Conservation (phyloP, 2,113 vertebrate genomes). For the Calyptomena viridis region DNA sequence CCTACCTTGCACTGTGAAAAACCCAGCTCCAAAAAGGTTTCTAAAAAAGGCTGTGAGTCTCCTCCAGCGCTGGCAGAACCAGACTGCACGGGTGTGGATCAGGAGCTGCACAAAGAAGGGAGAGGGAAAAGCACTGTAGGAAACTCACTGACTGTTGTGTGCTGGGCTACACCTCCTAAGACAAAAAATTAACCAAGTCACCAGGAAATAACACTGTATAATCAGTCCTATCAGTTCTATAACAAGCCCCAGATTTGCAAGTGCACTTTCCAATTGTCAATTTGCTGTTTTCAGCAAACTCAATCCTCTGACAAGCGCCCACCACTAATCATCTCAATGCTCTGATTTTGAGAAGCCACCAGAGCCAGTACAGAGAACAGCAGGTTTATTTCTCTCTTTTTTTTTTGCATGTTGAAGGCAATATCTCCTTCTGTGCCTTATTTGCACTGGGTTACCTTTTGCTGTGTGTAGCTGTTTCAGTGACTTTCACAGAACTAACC, state of each 20-base stretch:
- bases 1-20: not conserved
- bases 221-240: not conserved
- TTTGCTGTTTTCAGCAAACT: not conserved
- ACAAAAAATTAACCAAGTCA: not conserved
- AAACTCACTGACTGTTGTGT: not conserved
- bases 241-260: conserved; percentile 19
- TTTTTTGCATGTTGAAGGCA: not conserved
- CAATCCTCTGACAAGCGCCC: not conserved
- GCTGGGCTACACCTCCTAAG: not conserved
- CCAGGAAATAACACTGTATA: not conserved
- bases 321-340: not conserved
- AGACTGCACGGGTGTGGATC: not conserved
- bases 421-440: not conserved
- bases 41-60: not conserved
- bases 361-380: not conserved
- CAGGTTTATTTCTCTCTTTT: not conserved
- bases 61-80: not conserved
- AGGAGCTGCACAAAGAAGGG: not conserved
- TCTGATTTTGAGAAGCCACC: not conserved
- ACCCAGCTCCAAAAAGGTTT: not conserved
- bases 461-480: not conserved
- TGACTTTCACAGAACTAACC: not conserved
- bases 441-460: not conserved
- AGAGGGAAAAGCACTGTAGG: not conserved
- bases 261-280: not conserved